Conservation (phyloP, 2,888 invertebrate genomes). For the Apodemia duryi region DNA sequence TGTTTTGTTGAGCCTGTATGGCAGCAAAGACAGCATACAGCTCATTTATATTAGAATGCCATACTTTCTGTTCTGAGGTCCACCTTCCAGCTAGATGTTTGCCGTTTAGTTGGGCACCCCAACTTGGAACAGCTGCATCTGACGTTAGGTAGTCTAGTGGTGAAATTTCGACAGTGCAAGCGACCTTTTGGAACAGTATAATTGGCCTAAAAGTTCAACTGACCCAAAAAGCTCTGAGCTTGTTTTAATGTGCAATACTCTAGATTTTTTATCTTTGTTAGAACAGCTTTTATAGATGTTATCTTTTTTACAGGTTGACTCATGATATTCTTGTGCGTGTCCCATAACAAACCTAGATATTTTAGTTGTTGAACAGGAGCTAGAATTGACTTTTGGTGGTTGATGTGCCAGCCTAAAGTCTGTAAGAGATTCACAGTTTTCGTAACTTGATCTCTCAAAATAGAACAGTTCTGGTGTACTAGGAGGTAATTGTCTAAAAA, state of each 20-base stretch:
- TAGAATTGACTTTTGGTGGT: conserved; percentile 22
- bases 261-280: conserved; percentile 6
- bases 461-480: conserved; percentile 19
- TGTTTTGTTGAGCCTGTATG: conserved; percentile 13
- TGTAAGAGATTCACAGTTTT: conserved; percentile 21
- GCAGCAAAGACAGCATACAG: conserved; percentile 31
- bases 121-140: conserved; percentile 30
- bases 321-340: conserved; percentile 17
- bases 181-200: conserved; percentile 22
- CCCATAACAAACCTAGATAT: conserved; percentile 26
- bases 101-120: conserved; percentile 32
- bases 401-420: conserved; percentile 28
- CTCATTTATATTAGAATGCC: conserved; percentile 35
- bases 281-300: neutral
- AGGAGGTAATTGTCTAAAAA: conserved; percentile 26
- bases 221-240: conserved; percentile 26
- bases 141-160: conserved; percentile 27
- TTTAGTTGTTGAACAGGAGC: conserved; percentile 24
- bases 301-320: conserved; percentile 16
- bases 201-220: conserved; percentile 30
- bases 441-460: conserved; percentile 12
- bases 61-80: conserved; percentile 23
- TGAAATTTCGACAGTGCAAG: conserved; percentile 26
- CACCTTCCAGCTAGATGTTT: conserved; percentile 25
- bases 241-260: conserved; percentile 20